Evolutionary conservation across 2,797 vertebrate genomes (phyloP).

Genomic region (Anomalospiza imberbis): DNA sequence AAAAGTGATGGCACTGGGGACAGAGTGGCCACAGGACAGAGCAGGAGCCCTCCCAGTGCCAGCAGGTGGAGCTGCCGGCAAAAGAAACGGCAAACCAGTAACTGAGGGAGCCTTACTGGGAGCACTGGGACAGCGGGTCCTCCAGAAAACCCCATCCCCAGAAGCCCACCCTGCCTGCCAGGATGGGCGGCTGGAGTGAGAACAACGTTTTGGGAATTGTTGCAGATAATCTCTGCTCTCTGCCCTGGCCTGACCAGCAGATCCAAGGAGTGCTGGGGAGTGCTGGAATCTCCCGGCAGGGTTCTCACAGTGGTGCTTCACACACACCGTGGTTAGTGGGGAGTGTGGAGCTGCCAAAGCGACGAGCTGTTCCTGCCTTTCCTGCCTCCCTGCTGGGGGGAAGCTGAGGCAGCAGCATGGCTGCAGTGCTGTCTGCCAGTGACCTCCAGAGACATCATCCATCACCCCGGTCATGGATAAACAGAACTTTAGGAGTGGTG

Average conservation of each 20-base stretch:
- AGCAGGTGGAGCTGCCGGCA: constrained; percentile 51
- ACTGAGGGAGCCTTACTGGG: background rate
- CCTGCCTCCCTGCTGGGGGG: background rate
- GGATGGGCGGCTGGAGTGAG: background rate
- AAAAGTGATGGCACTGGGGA: rapidly evolving
- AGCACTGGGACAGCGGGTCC: background rate
- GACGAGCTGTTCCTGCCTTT: background rate
- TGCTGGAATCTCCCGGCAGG: background rate
- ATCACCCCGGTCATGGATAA: background rate
- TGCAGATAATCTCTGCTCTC: background rate
- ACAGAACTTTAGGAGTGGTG: background rate
- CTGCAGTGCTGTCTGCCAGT: background rate
- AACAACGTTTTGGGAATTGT: no score
- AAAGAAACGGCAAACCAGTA: background rate
- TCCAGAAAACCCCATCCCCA: background rate
- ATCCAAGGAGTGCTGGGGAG: background rate
- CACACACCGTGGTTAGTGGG: rapidly evolving
- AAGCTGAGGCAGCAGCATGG: background rate
- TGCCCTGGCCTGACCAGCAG: background rate
- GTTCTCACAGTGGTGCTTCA: background rate
- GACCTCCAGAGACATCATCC: background rate
- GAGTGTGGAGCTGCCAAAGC: background rate
- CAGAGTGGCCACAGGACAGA: background rate
- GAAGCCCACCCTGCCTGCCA: background rate
- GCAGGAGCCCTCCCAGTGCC: background rate